Evolutionary conservation across 1,140 invertebrate species (phyloP).

Genomic region (Aphelenchoides fujianensis): DNA sequence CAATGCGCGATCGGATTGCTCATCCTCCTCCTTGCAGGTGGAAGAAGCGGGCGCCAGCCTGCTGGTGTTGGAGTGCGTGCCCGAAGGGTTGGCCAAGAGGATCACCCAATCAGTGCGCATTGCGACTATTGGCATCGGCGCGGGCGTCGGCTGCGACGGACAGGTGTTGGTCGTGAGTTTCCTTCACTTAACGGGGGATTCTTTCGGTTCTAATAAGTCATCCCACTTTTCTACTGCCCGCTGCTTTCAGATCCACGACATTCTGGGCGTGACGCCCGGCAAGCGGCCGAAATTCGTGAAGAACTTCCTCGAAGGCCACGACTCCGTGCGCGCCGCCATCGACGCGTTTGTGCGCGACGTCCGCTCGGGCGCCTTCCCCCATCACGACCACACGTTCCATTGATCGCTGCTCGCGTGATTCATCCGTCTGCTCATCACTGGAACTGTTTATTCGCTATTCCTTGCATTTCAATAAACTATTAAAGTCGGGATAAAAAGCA

Average conservation of each 20-base stretch:
- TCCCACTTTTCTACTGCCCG: too few species aligned
- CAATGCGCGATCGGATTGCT: too few species aligned
- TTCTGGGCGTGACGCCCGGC: slow-evolving; percentile 39
- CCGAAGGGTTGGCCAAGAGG: slow-evolving; percentile 28
- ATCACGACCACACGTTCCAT: slow-evolving; percentile 27
- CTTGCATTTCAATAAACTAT: too few species aligned
- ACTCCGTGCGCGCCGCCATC: slow-evolving; percentile 24
- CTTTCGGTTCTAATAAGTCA: too few species aligned
- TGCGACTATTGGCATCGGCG: slow-evolving; percentile 50
- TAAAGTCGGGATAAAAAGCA: too few species aligned
- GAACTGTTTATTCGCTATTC: too few species aligned
- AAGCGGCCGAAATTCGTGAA: slow-evolving; percentile 34
- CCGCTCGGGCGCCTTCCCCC: slow-evolving; percentile 25
- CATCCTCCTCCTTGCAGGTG: slow-evolving; percentile 31
- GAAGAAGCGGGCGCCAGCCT: slow-evolving; percentile 38
- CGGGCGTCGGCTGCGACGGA: slow-evolving; percentile 41
- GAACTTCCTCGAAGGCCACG: slow-evolving; percentile 29
- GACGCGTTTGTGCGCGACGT: slow-evolving; percentile 22
- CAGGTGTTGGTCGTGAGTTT: slow-evolving; percentile 47
- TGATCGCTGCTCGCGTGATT: slow-evolving; percentile 19
- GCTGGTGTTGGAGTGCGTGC: slow-evolving; percentile 45
- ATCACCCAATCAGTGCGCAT: slow-evolving; percentile 31
- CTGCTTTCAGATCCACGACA: slow-evolving; percentile 40
- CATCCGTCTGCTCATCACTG: too few species aligned
- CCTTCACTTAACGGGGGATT: too few species aligned